Evolutionary conservation across 2,888 invertebrate species (phyloP), one percentile per base, ranked within the genome.

Genomic region (Iphiclides podalirius): DNA sequence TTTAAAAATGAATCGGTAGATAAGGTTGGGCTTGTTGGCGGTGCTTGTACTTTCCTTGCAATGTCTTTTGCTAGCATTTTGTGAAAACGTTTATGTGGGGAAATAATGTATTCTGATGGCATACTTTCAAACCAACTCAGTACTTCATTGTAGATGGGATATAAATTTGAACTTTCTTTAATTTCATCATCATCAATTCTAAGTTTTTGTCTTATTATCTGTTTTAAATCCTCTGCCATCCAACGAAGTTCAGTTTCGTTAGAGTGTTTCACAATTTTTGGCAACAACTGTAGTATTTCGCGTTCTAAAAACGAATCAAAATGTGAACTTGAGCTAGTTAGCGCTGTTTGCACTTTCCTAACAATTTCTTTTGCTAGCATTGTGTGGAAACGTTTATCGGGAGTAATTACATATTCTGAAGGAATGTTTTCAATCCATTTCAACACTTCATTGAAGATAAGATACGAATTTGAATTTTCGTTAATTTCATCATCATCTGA

Each of bases 391-490:
- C 43, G 37, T 13, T 20, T 42, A 15, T 48, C 37, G 4, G 37
- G 31, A n/a, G 42, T 33, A 11, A 48, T 31, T 8, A 37, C 11
- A 11, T 33, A 37, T 4, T 38, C 31, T 6, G 48, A 23, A 12
- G 48, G 48, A 33, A 48, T 33, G 4, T 38, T 48, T 7, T 38
- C 37, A n/a, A 38, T 48, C 28, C 33, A 48, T 33, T 38, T 48
- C 1, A 48, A 14, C 9, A 48, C 33, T 43, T 48, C 42, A 14
- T 46, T 17, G 15, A 42, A 48, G 1, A 33, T 14, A 12, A 9
- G 9, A 13, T 34, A 35, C 14, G 41, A 36, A 13, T 40, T 26
- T 28, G 15, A 11, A 14, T 20, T 48, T 33, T 48, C 48, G 11
- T 42, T 36, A 37, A 37, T 26, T 26, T 26, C 26, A 8, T 26